phyloP scores from a whole-genome alignment of 2,888 invertebrate species.

The Odontocolon sp. region DNA sequence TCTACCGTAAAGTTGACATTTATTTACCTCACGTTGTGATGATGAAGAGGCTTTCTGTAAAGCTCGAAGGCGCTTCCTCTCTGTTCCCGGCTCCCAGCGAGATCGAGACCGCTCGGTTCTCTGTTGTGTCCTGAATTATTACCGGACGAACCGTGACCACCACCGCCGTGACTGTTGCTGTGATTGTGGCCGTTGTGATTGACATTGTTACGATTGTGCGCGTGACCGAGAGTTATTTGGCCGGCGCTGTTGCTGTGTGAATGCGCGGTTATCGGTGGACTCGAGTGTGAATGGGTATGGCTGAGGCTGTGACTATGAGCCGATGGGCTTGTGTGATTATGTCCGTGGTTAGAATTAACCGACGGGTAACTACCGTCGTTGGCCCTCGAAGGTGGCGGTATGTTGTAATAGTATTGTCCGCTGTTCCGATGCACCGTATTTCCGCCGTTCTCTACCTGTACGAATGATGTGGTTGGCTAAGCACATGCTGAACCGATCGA shows the following conservation, averaged over 20 bases:
- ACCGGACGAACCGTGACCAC: constrained; percentile 68
- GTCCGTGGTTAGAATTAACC: constrained; percentile 75
- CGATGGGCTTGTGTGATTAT: constrained; percentile 71
- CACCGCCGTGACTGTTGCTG: constrained; percentile 70
- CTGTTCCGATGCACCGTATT: constrained; percentile 81
- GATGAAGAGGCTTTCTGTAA: constrained; percentile 94
- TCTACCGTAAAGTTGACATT: neutral
- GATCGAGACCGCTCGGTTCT: constrained; percentile 83
- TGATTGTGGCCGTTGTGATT: constrained; percentile 74
- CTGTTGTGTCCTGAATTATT: constrained; percentile 76
- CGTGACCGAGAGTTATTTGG: constrained; percentile 74
- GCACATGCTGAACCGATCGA: constrained; percentile 55
- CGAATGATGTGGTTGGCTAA: constrained; percentile 55
- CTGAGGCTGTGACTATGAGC: constrained; percentile 77
- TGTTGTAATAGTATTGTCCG: constrained; percentile 82
- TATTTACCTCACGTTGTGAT: constrained; percentile 89
- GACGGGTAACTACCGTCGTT: constrained; percentile 69
- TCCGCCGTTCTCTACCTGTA: constrained; percentile 81
- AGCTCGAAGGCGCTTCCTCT: constrained; percentile 97
- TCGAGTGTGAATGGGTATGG: constrained; percentile 76
- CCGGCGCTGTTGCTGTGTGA: constrained; percentile 79
- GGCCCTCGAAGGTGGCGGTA: constrained; percentile 77
- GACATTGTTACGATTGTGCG: constrained; percentile 73
- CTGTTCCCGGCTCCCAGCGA: constrained; percentile 94
- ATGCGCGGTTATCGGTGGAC: constrained; percentile 76